Evolutionary conservation across 2,888 invertebrate species (phyloP).

Genomic region (Noctua pronuba): DNA sequence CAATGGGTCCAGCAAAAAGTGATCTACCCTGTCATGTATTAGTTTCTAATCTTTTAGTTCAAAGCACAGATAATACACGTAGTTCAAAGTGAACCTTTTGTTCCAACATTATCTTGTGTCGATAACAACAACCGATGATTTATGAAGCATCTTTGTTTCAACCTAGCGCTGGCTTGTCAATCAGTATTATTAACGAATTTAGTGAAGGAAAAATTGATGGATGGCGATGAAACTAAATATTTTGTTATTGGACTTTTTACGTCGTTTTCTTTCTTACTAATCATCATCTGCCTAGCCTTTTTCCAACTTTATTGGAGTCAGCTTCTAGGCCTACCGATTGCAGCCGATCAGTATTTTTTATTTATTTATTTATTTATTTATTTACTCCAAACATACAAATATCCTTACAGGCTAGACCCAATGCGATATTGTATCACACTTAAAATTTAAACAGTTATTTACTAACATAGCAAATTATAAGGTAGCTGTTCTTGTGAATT

Average conservation of each 20-base stretch:
- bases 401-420: too few relatives aligned
- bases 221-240: conserved; percentile 34
- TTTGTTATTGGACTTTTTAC: conserved; percentile 18
- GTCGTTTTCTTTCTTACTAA: not conserved
- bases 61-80: too few relatives aligned
- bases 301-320: not conserved
- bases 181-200: conserved; percentile 60
- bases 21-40: not conserved
- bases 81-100: conserved; percentile 24
- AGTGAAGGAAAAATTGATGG: conserved; percentile 39
- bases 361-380: too few relatives aligned
- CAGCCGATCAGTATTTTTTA: too few relatives aligned
- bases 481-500: too few relatives aligned
- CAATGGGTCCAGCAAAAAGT: not conserved
- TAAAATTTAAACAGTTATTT: too few relatives aligned
- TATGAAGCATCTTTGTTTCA: conserved; percentile 58
- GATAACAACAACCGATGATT: conserved; percentile 53
- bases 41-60: not conserved
- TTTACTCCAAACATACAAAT: too few relatives aligned
- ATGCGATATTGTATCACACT: too few relatives aligned
- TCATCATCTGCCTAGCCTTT: not conserved
- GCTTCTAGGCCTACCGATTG: too few relatives aligned
- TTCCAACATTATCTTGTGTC: not conserved
- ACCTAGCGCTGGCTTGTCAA: conserved; percentile 51
- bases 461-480: too few relatives aligned